Evolutionary conservation across 2,888 invertebrate genomes (phyloP), one percentile per base, ranked within the genome.

Genomic region (Yponomeuta sedellus): DNA sequence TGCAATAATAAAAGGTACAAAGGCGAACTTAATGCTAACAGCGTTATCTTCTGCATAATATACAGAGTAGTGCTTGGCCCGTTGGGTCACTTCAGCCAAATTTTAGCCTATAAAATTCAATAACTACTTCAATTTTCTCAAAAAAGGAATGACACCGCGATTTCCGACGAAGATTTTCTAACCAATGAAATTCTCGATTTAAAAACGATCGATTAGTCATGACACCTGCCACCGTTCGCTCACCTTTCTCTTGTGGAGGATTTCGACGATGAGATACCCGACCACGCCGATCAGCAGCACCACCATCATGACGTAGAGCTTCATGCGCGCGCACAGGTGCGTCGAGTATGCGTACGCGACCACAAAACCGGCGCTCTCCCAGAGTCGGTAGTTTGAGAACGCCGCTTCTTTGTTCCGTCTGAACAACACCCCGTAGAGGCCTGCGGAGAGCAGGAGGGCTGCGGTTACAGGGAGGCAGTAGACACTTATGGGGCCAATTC

Each of bases 291-390:
- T 79, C 20, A 94, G 83, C 10, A 97, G 92, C 39, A 96, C 95
- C n/a, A 93, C 92, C 81, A 97, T 89, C 92, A 97, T 93, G 22
- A 97, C 96, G 83, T 96, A 96, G 0, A 97, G 93, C 92, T 97
- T 97, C 94, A 95, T 95, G 69, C 94, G 91, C 66, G 96, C 96
- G 85, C 97, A 97, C 34, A 97, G 91, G 74, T 96, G 96, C 34
- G 96, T 97, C 73, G 96, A 96, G 87, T 97, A 97, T 0, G 96
- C 96, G 78, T 97, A 97, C 11, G 97, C 97, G 63, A 97, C 94
- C 40, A 97, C 97, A 83, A 97, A 97, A 2, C 97, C 97, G 4
- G 95, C 94, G 66, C 96, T 96, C 84, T 97, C 97, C 97, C 97
- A 97, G 8, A 97, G 92, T 39, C 97, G 93, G 85, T 94, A 97